Percentiles rank a stretch among this genome's conserved stretches.
phyloP scores from a whole-genome alignment of 2,797 vertebrate species.

The Alca torda region DNA sequence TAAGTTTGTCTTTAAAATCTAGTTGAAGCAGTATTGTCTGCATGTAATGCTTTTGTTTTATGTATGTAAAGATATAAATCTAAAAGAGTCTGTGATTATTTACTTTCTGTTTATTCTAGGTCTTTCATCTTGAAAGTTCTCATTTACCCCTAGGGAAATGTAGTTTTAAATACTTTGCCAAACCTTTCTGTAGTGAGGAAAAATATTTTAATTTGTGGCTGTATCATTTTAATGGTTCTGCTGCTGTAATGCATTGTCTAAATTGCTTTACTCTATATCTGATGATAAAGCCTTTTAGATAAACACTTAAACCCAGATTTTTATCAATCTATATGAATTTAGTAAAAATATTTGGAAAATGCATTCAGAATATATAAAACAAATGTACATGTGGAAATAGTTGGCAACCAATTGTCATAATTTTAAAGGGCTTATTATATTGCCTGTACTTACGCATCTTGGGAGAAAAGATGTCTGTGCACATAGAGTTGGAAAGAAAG shows the following conservation, averaged over 20 bases:
- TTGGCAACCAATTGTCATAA: neutral
- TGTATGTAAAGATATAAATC: neutral
- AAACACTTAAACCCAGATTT: neutral
- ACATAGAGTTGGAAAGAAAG: neutral
- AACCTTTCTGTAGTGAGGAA: neutral
- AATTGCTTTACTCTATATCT: neutral
- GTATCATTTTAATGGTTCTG: neutral
- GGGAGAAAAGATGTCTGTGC: neutral
- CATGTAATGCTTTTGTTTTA: neutral
- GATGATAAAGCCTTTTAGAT: neutral
- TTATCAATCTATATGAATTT: neutral
- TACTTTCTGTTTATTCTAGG: neutral
- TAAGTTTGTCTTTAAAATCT: neutral
- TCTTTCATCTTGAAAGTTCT: constrained; percentile 3
- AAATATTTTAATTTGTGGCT: neutral
- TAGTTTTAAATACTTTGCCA: neutral
- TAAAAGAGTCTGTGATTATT: neutral
- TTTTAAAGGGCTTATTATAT: neutral
- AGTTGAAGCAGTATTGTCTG: neutral
- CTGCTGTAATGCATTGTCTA: neutral
- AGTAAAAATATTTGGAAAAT: neutral
- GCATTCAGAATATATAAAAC: neutral
- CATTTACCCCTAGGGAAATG: neutral
- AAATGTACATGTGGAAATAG: neutral
- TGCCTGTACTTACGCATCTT: neutral